Conservation (phyloP, 1,140 invertebrate species). For the Planococcus citri region DNA sequence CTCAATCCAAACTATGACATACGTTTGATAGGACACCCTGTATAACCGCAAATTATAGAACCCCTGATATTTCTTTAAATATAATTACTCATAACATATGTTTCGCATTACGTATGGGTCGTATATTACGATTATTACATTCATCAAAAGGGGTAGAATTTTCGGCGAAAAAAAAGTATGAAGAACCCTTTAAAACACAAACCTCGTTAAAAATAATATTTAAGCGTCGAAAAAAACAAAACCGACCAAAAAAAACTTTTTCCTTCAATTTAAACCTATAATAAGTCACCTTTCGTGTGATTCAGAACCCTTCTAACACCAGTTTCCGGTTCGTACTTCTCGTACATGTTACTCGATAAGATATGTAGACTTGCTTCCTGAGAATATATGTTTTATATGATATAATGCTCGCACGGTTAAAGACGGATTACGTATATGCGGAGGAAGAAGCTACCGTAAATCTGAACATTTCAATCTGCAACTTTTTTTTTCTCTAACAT, state of each 20-base stretch:
- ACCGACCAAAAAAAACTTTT: neutral
- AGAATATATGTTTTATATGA: neutral
- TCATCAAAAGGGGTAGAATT: neutral
- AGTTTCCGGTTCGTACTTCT: neutral
- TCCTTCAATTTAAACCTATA: neutral
- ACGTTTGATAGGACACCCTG: neutral
- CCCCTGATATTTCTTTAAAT: neutral
- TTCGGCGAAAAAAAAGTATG: slow-evolving; percentile 4
- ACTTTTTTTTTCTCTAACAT: no score
- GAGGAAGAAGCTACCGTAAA: no score
- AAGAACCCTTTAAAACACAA: neutral
- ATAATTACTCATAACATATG: neutral
- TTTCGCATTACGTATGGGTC: neutral
- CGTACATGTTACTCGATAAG: neutral
- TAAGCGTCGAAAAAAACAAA: neutral
- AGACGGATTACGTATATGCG: no score
- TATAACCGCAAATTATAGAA: neutral
- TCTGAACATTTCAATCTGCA: no score
- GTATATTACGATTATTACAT: slow-evolving; percentile 4
- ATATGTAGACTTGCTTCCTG: neutral
- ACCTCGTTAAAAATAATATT: slow-evolving; percentile 8
- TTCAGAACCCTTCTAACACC: slow-evolving; percentile 6
- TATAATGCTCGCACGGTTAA: no score
- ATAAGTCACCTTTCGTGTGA: slow-evolving; percentile 2
- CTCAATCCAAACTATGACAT: no score